phyloP scores from a whole-genome alignment of 2,888 invertebrate genomes.

The Nipponacmea schrenckii region DNA sequence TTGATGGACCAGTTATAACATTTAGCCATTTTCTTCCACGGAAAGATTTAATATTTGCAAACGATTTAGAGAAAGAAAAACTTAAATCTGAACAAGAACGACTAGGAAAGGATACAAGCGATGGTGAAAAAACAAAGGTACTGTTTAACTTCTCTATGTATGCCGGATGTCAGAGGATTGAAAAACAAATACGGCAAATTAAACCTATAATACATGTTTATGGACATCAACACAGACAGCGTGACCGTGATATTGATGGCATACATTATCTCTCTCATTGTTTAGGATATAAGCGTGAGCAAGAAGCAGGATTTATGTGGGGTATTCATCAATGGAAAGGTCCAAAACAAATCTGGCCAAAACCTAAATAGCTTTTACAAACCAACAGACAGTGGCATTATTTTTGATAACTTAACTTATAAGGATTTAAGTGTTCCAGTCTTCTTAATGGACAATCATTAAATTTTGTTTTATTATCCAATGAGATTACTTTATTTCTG shows the following conservation, averaged over 20 bases:
- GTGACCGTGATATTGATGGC: conserved; percentile 37
- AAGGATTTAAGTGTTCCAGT: too few relatives aligned
- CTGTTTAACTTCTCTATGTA: conserved; percentile 41
- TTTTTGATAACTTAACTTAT: too few relatives aligned
- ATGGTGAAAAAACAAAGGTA: conserved; percentile 14
- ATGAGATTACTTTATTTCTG: too few relatives aligned
- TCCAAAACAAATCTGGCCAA: conserved; percentile 29
- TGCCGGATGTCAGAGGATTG: conserved; percentile 36
- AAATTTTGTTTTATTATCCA: too few relatives aligned
- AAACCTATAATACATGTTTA: conserved; percentile 35
- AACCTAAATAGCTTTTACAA: too few relatives aligned
- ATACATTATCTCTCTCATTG: conserved; percentile 43
- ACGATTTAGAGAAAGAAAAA: conserved; percentile 25
- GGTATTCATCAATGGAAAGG: conserved; percentile 73
- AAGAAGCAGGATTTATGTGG: conserved; percentile 70
- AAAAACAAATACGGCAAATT: conserved; percentile 32
- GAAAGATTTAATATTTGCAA: conserved; percentile 30
- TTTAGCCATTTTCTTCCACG: conserved; percentile 46
- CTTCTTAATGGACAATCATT: too few relatives aligned
- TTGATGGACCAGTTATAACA: conserved; percentile 34
- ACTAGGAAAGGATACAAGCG: conserved; percentile 20
- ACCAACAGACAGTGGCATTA: too few relatives aligned
- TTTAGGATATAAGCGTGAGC: conserved; percentile 34
- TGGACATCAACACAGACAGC: conserved; percentile 44
- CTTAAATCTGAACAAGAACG: conserved; percentile 27